phyloP scores from a whole-genome alignment of 2,113 vertebrate species.

The Isurus oxyrinchus region DNA sequence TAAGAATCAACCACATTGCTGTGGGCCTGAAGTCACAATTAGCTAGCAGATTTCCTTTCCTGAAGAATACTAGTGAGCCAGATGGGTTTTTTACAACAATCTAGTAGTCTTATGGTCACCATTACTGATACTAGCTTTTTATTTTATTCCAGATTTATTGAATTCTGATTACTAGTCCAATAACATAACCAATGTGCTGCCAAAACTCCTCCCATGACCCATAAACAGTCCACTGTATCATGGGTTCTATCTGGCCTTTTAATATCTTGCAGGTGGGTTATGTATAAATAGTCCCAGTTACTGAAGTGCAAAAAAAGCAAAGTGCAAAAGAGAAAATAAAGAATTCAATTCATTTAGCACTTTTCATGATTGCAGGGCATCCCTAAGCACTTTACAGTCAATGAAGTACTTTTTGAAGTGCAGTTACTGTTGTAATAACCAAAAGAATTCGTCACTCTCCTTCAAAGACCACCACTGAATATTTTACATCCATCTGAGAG shows the following conservation, averaged over 20 bases:
- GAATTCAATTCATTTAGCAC: neutral
- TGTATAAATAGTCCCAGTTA: neutral
- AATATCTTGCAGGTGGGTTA: neutral
- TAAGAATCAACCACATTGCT: neutral
- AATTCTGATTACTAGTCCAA: neutral
- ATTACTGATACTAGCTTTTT: neutral
- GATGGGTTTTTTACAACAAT: neutral
- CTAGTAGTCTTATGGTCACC: neutral
- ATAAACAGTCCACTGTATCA: neutral
- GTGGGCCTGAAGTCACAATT: neutral
- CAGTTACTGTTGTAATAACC: neutral
- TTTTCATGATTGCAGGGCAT: neutral
- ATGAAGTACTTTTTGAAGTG: neutral
- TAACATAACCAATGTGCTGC: neutral
- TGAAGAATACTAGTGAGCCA: neutral
- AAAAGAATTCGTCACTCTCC: neutral
- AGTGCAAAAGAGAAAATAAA: neutral
- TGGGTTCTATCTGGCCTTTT: neutral
- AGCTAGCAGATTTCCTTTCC: neutral
- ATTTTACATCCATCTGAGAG: neutral
- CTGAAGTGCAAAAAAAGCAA: neutral
- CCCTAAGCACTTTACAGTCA: neutral
- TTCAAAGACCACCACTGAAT: neutral
- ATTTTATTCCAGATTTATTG: neutral
- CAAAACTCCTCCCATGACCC: neutral